Evolutionary conservation across 2,797 vertebrate genomes (phyloP), one percentile per base, ranked within the genome.

Genomic region (Mycteria americana): DNA sequence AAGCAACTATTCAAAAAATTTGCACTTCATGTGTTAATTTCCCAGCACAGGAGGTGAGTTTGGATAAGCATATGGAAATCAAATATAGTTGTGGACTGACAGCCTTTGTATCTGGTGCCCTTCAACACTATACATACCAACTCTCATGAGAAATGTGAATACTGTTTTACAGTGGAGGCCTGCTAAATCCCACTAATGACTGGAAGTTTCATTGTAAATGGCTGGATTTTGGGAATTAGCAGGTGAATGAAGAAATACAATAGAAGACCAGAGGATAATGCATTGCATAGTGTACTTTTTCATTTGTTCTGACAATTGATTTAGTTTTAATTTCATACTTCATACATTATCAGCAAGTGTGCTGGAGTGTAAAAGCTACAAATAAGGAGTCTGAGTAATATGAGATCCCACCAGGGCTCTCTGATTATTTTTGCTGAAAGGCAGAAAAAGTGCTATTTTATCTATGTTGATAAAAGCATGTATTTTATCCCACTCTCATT

Each of bases 1-100:
- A 41, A 93, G 43, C n/a, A 97, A 63, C 76, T 96, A 88, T 96
- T 97, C 48, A 88, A 96, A 97, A 97, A 97, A 96, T 86, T 95
- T 13, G 22, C 80, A 87, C 90, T 97, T 94, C 21, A 15, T 88
- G 87, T 89, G 45, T 94, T 89, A 81, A 92, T 95, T 94, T 97
- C 78, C 89, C 83, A 85, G 93, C 76, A 91, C 48, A 81, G 90
- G 79, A 94, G 53, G 54, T 81, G 41, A 91, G 64, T 91, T 96
- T 95, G 85, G 82, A 73, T 89, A 96, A 96, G 91, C 30, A 19
- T 67, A 72, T 88, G 91, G 90, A 97, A 97, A 97, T 94, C 56
- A 85, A 96, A 97, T 93, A 92, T 33, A 85, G 63, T 45, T 93
- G 59, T 88, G 68, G 68, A 70, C 35, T 57, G 87, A 91, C 51